Conservation (phyloP, 2,113 vertebrate species). For the Labeo catla region DNA sequence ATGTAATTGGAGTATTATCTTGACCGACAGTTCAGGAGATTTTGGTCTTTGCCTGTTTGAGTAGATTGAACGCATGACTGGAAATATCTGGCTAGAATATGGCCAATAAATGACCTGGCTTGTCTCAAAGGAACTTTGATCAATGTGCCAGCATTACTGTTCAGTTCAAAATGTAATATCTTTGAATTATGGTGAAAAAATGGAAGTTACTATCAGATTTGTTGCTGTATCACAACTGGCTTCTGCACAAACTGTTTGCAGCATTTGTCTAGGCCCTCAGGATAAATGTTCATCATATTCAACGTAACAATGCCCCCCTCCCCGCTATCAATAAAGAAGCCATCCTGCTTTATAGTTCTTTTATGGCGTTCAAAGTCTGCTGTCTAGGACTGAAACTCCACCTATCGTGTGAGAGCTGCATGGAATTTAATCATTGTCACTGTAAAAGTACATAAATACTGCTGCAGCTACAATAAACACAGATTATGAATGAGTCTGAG, state of each 20-base stretch:
- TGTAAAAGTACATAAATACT: constrained; percentile 8
- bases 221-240: not conserved
- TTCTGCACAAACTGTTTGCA: not conserved
- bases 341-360: not conserved
- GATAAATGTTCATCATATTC: not conserved
- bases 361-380: constrained; percentile 40
- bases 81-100: not conserved
- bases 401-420: not conserved
- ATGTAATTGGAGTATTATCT: not conserved
- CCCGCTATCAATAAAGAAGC: constrained; percentile 18
- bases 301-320: not conserved
- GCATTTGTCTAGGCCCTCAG: not conserved
- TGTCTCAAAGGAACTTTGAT: not conserved
- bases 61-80: not conserved
- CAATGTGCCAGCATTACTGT: not conserved
- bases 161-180: not conserved
- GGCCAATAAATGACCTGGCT: not conserved
- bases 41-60: not conserved
- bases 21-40: not conserved
- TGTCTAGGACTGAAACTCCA: not conserved
- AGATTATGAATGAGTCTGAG: not conserved
- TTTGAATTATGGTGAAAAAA: not conserved
- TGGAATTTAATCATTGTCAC: not conserved
- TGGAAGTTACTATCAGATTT: not conserved
- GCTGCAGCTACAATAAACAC: not conserved